Evolutionary conservation across 37 sponge, comb jelly and placozoan species (phyloP).

Genomic region (Mnemiopsis leidyi): DNA sequence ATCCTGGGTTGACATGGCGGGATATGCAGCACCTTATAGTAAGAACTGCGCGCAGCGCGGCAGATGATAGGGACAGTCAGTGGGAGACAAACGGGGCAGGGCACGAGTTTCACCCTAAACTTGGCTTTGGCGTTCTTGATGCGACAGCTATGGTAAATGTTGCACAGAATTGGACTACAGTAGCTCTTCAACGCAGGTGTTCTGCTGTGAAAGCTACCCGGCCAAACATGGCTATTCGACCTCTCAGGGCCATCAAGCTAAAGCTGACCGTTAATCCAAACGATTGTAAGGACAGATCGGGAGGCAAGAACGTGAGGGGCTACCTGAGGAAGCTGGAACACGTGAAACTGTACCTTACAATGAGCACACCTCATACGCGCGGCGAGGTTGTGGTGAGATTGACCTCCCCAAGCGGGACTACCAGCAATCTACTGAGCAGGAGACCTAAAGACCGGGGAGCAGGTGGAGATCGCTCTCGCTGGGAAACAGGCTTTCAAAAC

Average conservation of each 20-base stretch:
- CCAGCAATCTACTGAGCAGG: neutral
- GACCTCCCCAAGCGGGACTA: neutral
- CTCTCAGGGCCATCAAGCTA: neutral
- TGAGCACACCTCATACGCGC: neutral
- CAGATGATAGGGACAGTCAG: conserved; percentile 55
- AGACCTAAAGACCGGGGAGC: neutral
- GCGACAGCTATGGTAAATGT: neutral
- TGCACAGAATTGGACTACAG: neutral
- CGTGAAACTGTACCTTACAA: neutral
- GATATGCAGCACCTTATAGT: conserved; percentile 82
- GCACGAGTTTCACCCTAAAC: conserved; percentile 29
- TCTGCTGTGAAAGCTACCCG: neutral
- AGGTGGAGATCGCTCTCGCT: too few species aligned
- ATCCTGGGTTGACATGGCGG: conserved; percentile 76
- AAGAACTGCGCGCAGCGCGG: conserved; percentile 68
- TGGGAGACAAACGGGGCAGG: conserved; percentile 81
- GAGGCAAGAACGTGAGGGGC: neutral
- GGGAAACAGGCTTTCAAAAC: neutral
- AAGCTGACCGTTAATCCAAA: neutral
- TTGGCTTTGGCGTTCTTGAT: conserved; percentile 42
- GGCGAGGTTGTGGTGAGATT: neutral
- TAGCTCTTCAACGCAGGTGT: neutral
- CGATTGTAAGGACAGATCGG: neutral
- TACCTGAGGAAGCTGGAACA: conserved; percentile 42
- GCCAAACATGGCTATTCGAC: neutral